Evolutionary conservation across 1,140 invertebrate genomes (phyloP).

Genomic region (Diprion similis): DNA sequence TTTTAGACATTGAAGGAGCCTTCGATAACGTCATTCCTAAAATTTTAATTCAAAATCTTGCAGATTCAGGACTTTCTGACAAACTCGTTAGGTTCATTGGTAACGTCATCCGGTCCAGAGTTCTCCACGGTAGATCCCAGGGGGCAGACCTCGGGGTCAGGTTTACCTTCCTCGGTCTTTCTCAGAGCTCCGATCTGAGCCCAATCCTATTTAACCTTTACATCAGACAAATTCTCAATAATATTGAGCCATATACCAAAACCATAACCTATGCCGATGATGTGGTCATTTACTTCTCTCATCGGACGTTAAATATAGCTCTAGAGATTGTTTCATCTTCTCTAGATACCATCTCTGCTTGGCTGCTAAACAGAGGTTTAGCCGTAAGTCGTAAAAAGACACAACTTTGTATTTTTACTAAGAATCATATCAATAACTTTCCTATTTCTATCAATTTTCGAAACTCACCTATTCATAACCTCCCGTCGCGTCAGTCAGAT

Average conservation of each 20-base stretch:
- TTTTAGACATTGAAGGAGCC: conserved; percentile 22
- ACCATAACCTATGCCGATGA: not conserved
- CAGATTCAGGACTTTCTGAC: not conserved
- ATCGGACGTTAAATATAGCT: not conserved
- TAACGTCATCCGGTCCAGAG: not conserved
- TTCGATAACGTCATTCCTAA: conserved; percentile 18
- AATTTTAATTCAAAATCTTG: conserved; percentile 9
- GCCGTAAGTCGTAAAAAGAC: not conserved
- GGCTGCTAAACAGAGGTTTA: not conserved
- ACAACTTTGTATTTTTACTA: not conserved
- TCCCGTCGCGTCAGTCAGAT: not conserved
- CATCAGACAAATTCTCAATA: not conserved
- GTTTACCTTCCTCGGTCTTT: not conserved
- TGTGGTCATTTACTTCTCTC: not conserved
- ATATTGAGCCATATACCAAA: not conserved
- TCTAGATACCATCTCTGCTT: not conserved
- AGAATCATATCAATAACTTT: not conserved
- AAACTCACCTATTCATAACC: not conserved
- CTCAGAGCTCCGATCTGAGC: not conserved
- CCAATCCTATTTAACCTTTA: not conserved
- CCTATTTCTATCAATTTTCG: not conserved
- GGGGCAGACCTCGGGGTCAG: not conserved
- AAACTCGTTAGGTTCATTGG: not conserved
- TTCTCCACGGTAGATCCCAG: not conserved
- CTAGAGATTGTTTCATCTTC: not conserved